Evolutionary conservation across 2,797 vertebrate species (phyloP).

Genomic region (Acanthurus tractus): DNA sequence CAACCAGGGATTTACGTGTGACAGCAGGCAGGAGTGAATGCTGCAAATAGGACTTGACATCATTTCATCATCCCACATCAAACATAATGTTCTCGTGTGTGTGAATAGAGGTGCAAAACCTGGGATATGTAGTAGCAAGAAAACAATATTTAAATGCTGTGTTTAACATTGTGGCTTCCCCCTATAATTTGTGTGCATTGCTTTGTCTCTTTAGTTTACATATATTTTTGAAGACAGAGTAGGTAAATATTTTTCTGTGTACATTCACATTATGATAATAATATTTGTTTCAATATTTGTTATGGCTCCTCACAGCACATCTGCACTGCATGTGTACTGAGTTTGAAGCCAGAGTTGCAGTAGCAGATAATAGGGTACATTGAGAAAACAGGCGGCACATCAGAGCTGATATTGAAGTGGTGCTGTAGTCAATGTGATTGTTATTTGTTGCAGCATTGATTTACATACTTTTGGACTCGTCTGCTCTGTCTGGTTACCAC

Average conservation of each 20-base stretch:
- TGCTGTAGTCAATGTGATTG: background rate
- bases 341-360: background rate
- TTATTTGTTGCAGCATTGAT: background rate
- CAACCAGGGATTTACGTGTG: background rate
- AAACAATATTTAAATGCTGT: slow-evolving; percentile 30
- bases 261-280: slow-evolving; percentile 7
- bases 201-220: slow-evolving; percentile 29
- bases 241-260: background rate
- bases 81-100: background rate
- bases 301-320: background rate
- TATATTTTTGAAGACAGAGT: background rate
- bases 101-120: slow-evolving; percentile 8
- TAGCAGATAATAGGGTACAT: background rate
- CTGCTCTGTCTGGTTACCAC: background rate
- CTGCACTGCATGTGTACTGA: background rate
- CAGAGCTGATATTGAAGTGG: background rate
- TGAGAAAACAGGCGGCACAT: background rate
- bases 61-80: slow-evolving; percentile 12
- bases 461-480: background rate
- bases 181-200: slow-evolving; percentile 18
- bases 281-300: slow-evolving; percentile 32
- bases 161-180: slow-evolving; percentile 21
- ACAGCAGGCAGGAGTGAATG: slow-evolving; percentile 19
- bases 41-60: slow-evolving; percentile 9
- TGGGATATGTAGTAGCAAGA: background rate